Conservation (phyloP, 2,113 vertebrate species). For the Phylloscopus trochiloides region DNA sequence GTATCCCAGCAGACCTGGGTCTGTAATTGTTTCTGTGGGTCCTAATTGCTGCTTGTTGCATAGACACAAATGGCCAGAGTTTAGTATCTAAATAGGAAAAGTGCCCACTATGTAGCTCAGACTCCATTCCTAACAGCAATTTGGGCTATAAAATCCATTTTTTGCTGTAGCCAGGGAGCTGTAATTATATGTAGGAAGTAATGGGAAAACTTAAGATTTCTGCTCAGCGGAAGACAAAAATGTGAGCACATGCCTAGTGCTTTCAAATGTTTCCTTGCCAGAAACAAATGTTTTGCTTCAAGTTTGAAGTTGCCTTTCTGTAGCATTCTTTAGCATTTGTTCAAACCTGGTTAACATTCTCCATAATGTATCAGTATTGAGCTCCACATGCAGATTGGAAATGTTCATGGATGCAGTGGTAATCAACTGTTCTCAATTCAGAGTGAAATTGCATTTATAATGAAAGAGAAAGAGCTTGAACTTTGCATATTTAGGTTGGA, state of each 20-base stretch:
- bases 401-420: background rate
- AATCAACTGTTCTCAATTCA: background rate
- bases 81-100: background rate
- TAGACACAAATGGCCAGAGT: background rate
- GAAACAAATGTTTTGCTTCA: constrained; percentile 11
- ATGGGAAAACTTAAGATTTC: background rate
- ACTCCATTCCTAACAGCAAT: background rate
- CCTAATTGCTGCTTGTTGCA: constrained; percentile 45
- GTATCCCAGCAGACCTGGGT: background rate
- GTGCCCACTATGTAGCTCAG: background rate
- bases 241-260: background rate
- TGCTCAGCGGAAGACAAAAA: background rate
- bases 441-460: background rate
- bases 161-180: background rate
- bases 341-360: background rate
- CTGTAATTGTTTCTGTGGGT: constrained; percentile 18
- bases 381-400: background rate
- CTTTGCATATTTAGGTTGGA: background rate
- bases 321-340: background rate
- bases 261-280: background rate
- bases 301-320: constrained; percentile 1
- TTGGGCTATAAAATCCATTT: background rate
- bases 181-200: background rate
- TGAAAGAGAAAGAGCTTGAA: background rate
- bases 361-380: rapidly evolving